Conservation (phyloP, 2,888 invertebrate species). For the Plagodis dolabraria region DNA sequence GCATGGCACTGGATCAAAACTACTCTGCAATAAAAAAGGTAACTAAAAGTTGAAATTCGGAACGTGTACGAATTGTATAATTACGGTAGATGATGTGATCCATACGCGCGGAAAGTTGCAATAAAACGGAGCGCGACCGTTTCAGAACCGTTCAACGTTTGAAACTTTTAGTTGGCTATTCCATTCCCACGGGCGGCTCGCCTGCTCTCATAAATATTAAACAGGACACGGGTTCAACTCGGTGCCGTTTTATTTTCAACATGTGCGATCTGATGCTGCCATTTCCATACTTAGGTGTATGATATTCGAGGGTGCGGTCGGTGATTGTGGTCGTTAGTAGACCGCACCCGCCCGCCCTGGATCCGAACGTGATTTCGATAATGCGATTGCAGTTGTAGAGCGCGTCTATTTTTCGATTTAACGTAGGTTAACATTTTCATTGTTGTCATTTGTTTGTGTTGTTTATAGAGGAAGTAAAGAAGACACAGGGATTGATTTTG, state of each 20-base stretch:
- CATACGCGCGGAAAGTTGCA: constrained; percentile 51
- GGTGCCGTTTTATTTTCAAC: constrained; percentile 56
- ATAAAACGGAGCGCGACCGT: constrained; percentile 52
- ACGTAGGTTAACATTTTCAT: constrained; percentile 15
- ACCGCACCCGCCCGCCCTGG: constrained; percentile 8
- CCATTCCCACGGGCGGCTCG: constrained; percentile 42
- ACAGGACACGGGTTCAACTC: constrained; percentile 53
- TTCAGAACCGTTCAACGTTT: constrained; percentile 54
- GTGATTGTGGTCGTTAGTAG: constrained; percentile 28
- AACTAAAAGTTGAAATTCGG: constrained; percentile 3
- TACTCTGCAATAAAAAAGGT: constrained; percentile 5
- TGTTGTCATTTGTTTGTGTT: neutral
- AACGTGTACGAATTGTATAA: constrained; percentile 22
- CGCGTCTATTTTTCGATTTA: constrained; percentile 27
- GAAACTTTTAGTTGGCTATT: constrained; percentile 60
- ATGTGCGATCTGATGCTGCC: constrained; percentile 48
- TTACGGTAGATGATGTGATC: constrained; percentile 34
- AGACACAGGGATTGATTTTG: too few species aligned
- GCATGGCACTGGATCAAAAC: neutral
- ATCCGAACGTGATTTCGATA: constrained; percentile 25
- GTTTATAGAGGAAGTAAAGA: too few species aligned
- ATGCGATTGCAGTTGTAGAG: constrained; percentile 27
- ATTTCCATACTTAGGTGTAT: constrained; percentile 46
- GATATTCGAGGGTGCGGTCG: constrained; percentile 36
- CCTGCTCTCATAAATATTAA: constrained; percentile 63